Base-by-base conservation (phyloP, 2,797 vertebrate species). In the Anniella stebbinsi region DNA sequence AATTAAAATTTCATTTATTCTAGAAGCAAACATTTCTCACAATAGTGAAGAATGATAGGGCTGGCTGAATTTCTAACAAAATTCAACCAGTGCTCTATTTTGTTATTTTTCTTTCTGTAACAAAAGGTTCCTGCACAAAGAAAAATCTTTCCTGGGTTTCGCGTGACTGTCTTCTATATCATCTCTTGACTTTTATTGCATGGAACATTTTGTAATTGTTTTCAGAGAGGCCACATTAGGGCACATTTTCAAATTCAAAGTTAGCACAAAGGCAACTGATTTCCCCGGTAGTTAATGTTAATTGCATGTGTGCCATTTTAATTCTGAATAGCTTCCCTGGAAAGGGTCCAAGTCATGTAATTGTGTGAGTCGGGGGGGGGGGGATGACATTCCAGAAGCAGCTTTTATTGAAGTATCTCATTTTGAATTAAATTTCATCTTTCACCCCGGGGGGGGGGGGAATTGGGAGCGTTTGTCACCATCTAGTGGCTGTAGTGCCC, bases 241-340 rank as follows among this genome's bases (percentile, higher is more conserved):
- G 45, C 21, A 85, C 33, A 57, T 75, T 86, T 86, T 86, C 23
- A 86, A 6, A 86, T 86, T 54, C 70, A 86, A 83, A 66, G 25
- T 28, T 66, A 28, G 23, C 81, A 66, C 81, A 83, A 83, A 67
- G 63, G 81, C 38, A 83, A 67, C 36, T 28, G 60, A 30, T 45
- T 73, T 25, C 21, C 21, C 48, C 12, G 25, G 3, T n/a, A 85
- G 33, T 54, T 86, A 86, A 73, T 86, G 48, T 38, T 57, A 86
- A 86, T 86, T 86, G n/a, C 84, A 41, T 9, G 23, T 30, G 12
- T 60, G 70, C 69, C 51, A 33, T 38, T 85, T 73, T 85, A 17
- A 76, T 75, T 38, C 54, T 86, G 51, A 57, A 38, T 30, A 75
- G 70, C 51, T 76, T 73, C 36, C 15, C 36, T 86, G 36, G 70